Conservation (phyloP, 2,888 invertebrate genomes). For the Dynastes maya region DNA sequence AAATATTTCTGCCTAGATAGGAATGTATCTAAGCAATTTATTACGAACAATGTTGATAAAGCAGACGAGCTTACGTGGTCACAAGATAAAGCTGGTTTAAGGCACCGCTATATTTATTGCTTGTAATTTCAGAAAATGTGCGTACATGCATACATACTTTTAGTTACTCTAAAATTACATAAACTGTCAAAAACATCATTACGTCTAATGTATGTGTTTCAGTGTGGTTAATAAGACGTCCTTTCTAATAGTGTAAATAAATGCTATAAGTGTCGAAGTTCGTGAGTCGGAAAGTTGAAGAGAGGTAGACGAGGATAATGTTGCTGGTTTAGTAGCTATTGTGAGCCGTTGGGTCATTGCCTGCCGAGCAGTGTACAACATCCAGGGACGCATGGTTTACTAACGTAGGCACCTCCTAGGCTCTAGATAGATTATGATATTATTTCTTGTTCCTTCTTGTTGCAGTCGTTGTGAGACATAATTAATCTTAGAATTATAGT, state of each 20-base stretch:
- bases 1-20: no score
- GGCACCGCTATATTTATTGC: background rate
- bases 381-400: constrained; percentile 58
- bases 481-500: constrained; percentile 38
- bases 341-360: constrained; percentile 63
- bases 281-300: constrained; percentile 29
- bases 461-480: constrained; percentile 37
- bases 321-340: constrained; percentile 63
- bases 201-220: constrained; percentile 2
- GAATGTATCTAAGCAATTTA: background rate
- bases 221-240: constrained; percentile 10
- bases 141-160: background rate
- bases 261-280: constrained; percentile 39
- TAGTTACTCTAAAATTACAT: background rate
- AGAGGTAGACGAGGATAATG: constrained; percentile 57
- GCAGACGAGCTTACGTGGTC: background rate
- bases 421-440: constrained; percentile 32
- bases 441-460: constrained; percentile 21
- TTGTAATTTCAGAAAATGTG: background rate
- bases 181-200: constrained; percentile 19
- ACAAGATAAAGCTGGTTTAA: background rate
- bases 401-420: constrained; percentile 57
- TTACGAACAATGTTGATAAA: constrained; percentile 7
- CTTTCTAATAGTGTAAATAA: constrained; percentile 30
- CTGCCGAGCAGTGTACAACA: constrained; percentile 57